Base-by-base conservation (phyloP, 1,140 invertebrate species). In the Solenopsis fugax region DNA sequence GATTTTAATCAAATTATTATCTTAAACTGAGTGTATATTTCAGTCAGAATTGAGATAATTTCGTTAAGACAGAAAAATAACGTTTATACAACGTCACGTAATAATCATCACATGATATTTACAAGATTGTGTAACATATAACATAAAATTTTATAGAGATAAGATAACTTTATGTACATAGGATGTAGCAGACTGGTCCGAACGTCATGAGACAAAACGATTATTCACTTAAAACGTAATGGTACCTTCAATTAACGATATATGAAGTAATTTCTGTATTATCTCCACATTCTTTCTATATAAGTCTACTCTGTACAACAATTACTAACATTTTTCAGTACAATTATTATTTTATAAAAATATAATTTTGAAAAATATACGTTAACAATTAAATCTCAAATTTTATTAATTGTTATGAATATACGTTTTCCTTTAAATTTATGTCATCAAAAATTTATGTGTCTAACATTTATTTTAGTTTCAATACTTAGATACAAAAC, bases 201-300 rank as follows among this genome's bases (percentile, higher is more conserved):
- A 50, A 69, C 65, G 13, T 71, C 24, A 29, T 48, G 24, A 71
- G 45, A 72, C 37, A 72, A 50, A 72, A 52, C 4, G 69, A 72
- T 72, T 72, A 52, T 72, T 72, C 69, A 72, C 69, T 72, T 52
- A 52, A 50, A 72, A 29, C 13, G 2, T 72, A 71, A 71, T 50
- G 16, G 16, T 29, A 29, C 45, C 9, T 72, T 13, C 4, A 67
- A 67, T 3, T 50, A 71, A 71, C 12, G 21, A 48, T 29, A 48
- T 29, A 18, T 50, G 12, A 50, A 52, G 21, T 24, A 48, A 69
- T 48, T 37, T 45, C 41, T 34, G 2, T 45, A 72, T 72, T 72
- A 50, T 6, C 9, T 13, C 12, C n/a, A 13, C 29, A 29, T 34
- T 72, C 24, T 52, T 52, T 34, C 16, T 72, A 13, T 52, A 52